Conservation (phyloP, 2,888 invertebrate genomes). For the Andrena bucephala region DNA sequence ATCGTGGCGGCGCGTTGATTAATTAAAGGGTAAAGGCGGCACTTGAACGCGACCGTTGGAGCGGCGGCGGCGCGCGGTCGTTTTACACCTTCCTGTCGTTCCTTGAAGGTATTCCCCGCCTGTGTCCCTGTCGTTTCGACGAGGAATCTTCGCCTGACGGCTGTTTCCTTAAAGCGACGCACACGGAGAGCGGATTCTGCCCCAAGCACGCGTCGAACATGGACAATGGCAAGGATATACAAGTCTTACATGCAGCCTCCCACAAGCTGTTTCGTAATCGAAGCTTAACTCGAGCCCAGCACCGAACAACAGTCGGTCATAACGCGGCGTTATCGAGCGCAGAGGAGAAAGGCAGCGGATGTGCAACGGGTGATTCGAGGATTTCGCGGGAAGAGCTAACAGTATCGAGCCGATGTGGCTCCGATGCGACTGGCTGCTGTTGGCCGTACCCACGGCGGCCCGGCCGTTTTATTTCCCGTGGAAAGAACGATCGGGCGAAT, state of each 20-base stretch:
- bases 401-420: slow-evolving; percentile 67
- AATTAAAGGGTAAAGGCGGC: slow-evolving; percentile 28
- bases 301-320: not conserved
- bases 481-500: slow-evolving; percentile 68
- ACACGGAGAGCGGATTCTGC: not conserved
- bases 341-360: slow-evolving; percentile 12
- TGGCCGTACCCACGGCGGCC: slow-evolving; percentile 66
- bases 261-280: not conserved
- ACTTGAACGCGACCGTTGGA: slow-evolving; percentile 13
- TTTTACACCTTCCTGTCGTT: slow-evolving; percentile 46
- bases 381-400: slow-evolving; percentile 64
- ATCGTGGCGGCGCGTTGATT: slow-evolving; percentile 9
- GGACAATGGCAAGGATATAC: no score
- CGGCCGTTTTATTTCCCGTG: slow-evolving; percentile 52
- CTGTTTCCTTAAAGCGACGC: not conserved
- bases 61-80: slow-evolving; percentile 2
- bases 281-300: not conserved
- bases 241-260: no score
- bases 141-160: not conserved
- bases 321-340: slow-evolving; percentile 10
- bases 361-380: slow-evolving; percentile 25
- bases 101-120: slow-evolving; percentile 1
- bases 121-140: slow-evolving; percentile 6
- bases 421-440: slow-evolving; percentile 67
- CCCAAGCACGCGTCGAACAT: not conserved